Conservation (phyloP, 2,888 invertebrate species). For the Stratiomys singularior region DNA sequence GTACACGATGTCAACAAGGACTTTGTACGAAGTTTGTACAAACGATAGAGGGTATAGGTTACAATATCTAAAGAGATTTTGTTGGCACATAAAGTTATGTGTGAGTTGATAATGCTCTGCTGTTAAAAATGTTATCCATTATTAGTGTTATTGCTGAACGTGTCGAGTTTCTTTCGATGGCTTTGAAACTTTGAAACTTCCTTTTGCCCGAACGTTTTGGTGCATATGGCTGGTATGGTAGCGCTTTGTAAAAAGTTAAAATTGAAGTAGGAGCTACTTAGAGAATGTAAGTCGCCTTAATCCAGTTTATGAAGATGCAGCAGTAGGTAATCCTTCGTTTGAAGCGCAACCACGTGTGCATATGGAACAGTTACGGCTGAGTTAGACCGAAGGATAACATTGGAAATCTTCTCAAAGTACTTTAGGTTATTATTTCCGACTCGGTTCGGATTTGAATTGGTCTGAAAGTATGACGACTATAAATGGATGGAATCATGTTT, state of each 20-base stretch:
- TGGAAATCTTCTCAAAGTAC: not conserved
- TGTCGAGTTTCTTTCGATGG: not conserved
- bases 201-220: not conserved
- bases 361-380: too few species aligned
- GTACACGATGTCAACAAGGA: not conserved
- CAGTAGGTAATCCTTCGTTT: not conserved
- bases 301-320: not conserved
- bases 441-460: not conserved
- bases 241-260: not conserved
- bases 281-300: not conserved
- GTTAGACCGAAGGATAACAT: not conserved
- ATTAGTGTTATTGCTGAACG: constrained; percentile 30
- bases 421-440: not conserved
- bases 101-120: constrained; percentile 9
- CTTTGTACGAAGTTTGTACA: constrained; percentile 1
- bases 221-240: not conserved
- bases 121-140: constrained; percentile 42
- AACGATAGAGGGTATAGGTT: not conserved
- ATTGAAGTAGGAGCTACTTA: too few species aligned
- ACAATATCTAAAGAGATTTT: not conserved
- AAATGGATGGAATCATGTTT: too few species aligned
- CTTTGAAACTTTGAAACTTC: not conserved
- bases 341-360: too few species aligned
- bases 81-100: not conserved
- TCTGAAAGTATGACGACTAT: not conserved